A percentile compares a stretch with the other conserved stretches of the same genome.
Evolutionary conservation across 2,888 invertebrate species (phyloP).

Genomic region (Subacronicta megacephala): DNA sequence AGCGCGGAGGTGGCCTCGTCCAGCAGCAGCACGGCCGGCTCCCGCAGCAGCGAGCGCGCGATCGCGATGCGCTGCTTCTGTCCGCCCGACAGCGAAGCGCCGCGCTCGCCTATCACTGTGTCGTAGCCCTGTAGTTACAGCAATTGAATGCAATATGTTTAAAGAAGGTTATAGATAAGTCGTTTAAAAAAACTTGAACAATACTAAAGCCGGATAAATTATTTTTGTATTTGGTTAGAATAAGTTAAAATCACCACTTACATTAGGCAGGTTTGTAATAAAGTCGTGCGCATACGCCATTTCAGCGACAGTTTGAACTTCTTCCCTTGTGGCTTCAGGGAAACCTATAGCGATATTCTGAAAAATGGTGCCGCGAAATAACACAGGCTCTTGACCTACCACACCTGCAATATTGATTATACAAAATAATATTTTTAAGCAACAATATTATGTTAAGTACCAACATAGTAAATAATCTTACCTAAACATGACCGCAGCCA

Average conservation of each 20-base stretch:
- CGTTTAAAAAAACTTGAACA: too few species aligned
- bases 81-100: slow-evolving; percentile 94
- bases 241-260: slow-evolving; percentile 74
- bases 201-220: too few species aligned
- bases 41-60: slow-evolving; percentile 93
- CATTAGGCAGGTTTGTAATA: slow-evolving; percentile 92
- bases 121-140: slow-evolving; percentile 90
- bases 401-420: slow-evolving; percentile 84
- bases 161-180: too few species aligned
- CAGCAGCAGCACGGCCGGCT: slow-evolving; percentile 93
- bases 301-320: slow-evolving; percentile 92
- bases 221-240: too few species aligned
- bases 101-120: slow-evolving; percentile 94
- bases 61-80: slow-evolving; percentile 96
- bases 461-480: too few species aligned
- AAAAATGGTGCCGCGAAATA: slow-evolving; percentile 95
- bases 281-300: slow-evolving; percentile 94
- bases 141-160: background rate
- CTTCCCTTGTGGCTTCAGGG: slow-evolving; percentile 90
- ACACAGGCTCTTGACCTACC: slow-evolving; percentile 96
- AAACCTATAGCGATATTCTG: slow-evolving; percentile 93
- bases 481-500: slow-evolving; percentile 94
- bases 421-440: too few species aligned
- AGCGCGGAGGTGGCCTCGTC: slow-evolving; percentile 96
- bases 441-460: too few species aligned